Evolutionary conservation across 35 echinoderm and acorn worm genomes (phyloP), one percentile per base, ranked within the genome.

Genomic region (Anneissia japonica): DNA sequence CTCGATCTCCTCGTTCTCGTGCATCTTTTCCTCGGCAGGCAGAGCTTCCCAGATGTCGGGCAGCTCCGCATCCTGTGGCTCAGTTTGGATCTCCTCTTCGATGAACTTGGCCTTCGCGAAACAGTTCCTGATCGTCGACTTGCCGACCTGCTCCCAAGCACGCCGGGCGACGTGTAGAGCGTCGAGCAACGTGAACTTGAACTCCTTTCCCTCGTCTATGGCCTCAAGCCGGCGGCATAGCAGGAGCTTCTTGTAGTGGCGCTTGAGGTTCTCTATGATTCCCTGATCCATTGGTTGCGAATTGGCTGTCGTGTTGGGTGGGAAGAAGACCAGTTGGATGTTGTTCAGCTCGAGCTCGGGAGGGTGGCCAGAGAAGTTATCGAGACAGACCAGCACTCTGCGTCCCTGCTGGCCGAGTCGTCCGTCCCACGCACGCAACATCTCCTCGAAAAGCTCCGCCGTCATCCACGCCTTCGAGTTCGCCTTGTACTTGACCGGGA

Each of bases 251-350:
- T n/a, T n/a, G n/a, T n/a, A n/a, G n/a, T n/a, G n/a, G n/a, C n/a
- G n/a, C n/a, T 76, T 76, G 74, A 76, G 33, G 4, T 23, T 11
- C 33, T 28, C 4, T 76, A 76, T 76, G 74, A 76, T 76, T 10
- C 74, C 74, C 33, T 76, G 74, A 76, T 76, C 74, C 74, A 76
- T 76, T 10, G 74, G 74, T 30, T 76, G 74, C n/a, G 33, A 32
- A 29, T 13, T 10, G 29, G 23, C 33, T 23, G 74, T 76, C n/a
- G 74, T 76, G 74, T 76, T 76, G 26, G 46, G 46, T 56, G 46
- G 46, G 26, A 56, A 56, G 46, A 56, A 56, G 11, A 13, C 26
- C 46, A 56, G 46, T 56, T 56, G 12, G 12, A 64, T n/a, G n/a
- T 64, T 64, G 51, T 64, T 64, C 51, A 64, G 51, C 51, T 64